Conservation (phyloP, 2,797 vertebrate genomes). For the Onychomys torridus region DNA sequence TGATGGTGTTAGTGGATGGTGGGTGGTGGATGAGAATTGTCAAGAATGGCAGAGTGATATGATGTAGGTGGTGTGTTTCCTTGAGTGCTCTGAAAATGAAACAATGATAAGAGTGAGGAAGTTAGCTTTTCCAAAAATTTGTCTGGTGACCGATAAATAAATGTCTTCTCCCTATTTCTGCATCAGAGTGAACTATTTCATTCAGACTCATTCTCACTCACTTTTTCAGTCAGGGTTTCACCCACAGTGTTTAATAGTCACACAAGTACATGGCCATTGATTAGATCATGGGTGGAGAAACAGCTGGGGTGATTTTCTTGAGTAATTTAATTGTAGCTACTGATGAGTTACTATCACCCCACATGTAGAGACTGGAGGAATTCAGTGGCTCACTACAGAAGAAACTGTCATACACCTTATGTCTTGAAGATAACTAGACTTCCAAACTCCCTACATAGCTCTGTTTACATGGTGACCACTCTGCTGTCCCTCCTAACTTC, state of each 20-base stretch:
- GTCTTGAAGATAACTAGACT: neutral
- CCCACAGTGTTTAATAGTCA: neutral
- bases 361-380: neutral
- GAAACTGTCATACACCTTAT: neutral
- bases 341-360: neutral
- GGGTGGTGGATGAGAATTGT: too few relatives aligned
- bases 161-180: neutral
- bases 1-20: too few relatives aligned
- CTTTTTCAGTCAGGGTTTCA: neutral
- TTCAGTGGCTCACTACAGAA: neutral
- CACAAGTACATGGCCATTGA: neutral
- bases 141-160: fast-evolving
- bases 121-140: neutral
- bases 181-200: neutral
- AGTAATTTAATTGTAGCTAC: neutral
- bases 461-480: neutral
- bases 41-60: neutral
- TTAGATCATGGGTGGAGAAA: neutral
- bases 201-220: neutral
- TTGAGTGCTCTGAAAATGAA: neutral
- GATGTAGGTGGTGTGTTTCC: neutral
- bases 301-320: neutral
- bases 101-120: neutral
- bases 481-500: neutral
- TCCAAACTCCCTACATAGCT: neutral